A percentile compares a stretch with the other conserved stretches of the same genome.
Conservation (phyloP, 2,888 invertebrate genomes). For the Protonemura montana region DNA sequence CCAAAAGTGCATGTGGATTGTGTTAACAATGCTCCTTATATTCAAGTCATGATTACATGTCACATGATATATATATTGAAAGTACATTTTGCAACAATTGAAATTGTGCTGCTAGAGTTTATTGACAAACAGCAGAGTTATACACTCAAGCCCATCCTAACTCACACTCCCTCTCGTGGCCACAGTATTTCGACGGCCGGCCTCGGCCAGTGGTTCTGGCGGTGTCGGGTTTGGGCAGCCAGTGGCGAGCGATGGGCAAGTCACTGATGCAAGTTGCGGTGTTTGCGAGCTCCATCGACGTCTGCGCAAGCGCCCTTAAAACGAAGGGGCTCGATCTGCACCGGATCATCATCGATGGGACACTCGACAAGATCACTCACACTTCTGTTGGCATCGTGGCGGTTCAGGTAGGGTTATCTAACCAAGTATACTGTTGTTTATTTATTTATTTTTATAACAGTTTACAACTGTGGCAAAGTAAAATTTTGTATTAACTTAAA, state of each 20-base stretch:
- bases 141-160: too few species aligned
- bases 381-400: conserved; percentile 80
- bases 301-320: conserved; percentile 68
- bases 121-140: too few species aligned
- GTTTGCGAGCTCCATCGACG: conserved; percentile 75
- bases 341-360: conserved; percentile 67
- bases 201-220: conserved; percentile 84
- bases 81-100: too few species aligned
- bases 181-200: conserved; percentile 68
- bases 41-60: too few species aligned
- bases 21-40: too few species aligned
- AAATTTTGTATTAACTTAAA: too few species aligned
- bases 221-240: conserved; percentile 91
- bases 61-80: too few species aligned
- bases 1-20: too few species aligned
- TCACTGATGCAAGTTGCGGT: conserved; percentile 76
- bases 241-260: conserved; percentile 86
- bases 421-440: too few species aligned
- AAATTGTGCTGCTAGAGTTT: too few species aligned
- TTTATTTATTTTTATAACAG: too few species aligned
- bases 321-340: conserved; percentile 72
- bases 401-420: conserved; percentile 66
- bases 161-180: neutral
- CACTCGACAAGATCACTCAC: conserved; percentile 73
- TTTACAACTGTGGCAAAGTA: too few species aligned